Evolutionary conservation across 1,140 invertebrate genomes (phyloP), one percentile per base, ranked within the genome.

Genomic region (Eurosta solidaginis): DNA sequence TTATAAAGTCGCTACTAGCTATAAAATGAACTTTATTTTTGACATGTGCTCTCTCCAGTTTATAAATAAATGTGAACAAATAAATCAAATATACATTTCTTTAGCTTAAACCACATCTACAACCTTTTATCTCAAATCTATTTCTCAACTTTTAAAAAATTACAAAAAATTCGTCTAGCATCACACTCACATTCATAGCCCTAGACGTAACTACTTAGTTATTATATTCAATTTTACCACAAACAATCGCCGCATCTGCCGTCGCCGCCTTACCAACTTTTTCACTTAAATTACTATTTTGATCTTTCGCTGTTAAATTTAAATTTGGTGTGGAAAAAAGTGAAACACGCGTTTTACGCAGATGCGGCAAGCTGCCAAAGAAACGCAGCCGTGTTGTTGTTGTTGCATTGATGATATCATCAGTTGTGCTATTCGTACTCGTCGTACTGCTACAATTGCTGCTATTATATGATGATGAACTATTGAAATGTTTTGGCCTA

Each of bases 321-420:
- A 75, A 52, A 44, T 77, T 50, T 44, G 49, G 76, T 20, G 33
- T 52, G 40, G 76, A 33, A 44, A 78, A 78, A 42, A 78, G 25
- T 68, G 77, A 68, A 17, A 68, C 63, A 44, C 59, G 54, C 27
- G 77, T 45, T 50, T 49, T 78, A 27, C 63, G 54, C 20, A 78
- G 27, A 73, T 78, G 77, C 33, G 77, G 77, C 33, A 78, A 44
- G 73, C 77, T 78, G 44, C 77, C 77, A 40, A 78, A 78, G 45
- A 78, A 73, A 36, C 25, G 20, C 22, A 27, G 40, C 17, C 33
- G 22, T 10, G 33, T 40, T 25, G 42, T n/a, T 29, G n/a, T 75
- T 75, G n/a, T 20, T 12, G 47, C 25, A n/a, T n/a, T n/a, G n/a
- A n/a, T 68, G 14, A 68, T 40, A 36, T 68, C 59, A 68, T 68